Percentiles rank a stretch among this genome's conserved stretches.
These are phyloP conservation scores for Psilanteris sp. DNA, from an alignment of 1,140 invertebrate species.

Conservation along the genomic window DNA sequence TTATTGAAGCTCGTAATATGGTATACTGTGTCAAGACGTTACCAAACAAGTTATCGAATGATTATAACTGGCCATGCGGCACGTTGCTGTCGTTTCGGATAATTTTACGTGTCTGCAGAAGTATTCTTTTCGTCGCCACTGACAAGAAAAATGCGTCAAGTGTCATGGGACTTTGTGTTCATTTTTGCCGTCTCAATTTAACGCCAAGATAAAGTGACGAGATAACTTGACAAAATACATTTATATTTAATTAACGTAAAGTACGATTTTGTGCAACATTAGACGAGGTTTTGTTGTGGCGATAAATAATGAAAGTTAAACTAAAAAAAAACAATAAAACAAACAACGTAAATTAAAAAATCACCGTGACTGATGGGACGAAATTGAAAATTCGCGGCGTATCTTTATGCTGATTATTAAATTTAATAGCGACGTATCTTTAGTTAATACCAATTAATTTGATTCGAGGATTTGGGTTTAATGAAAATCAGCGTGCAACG, in stretches of 20 bases:
- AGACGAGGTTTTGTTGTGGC: neutral
- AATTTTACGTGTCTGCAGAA: conserved; percentile 47
- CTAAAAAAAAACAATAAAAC: too few species aligned
- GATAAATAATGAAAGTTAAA: too few species aligned
- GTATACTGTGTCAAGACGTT: conserved; percentile 49
- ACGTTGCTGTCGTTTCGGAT: conserved; percentile 50
- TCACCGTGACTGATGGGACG: too few species aligned
- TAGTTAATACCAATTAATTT: too few species aligned
- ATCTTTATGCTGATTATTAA: too few species aligned
- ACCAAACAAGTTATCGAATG: conserved; percentile 47
- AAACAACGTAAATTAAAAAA: too few species aligned
- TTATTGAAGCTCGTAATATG: conserved; percentile 61
- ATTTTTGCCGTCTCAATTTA: conserved; percentile 43
- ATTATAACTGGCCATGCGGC: conserved; percentile 50
- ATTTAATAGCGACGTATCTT: too few species aligned
- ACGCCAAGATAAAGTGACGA: conserved; percentile 14
- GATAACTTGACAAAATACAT: conserved; percentile 24
- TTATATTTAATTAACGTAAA: conserved; percentile 12
- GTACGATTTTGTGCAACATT: too few species aligned
- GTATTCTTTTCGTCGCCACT: conserved; percentile 31
- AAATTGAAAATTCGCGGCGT: too few species aligned
- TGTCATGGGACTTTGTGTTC: conserved; percentile 17
- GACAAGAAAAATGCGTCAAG: conserved; percentile 30
- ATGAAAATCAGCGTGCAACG: too few species aligned
- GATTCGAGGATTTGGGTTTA: too few species aligned